Evolutionary conservation across 64 coral and sea anemone species (phyloP).

Genomic region (Stichodactyla mertensii): DNA sequence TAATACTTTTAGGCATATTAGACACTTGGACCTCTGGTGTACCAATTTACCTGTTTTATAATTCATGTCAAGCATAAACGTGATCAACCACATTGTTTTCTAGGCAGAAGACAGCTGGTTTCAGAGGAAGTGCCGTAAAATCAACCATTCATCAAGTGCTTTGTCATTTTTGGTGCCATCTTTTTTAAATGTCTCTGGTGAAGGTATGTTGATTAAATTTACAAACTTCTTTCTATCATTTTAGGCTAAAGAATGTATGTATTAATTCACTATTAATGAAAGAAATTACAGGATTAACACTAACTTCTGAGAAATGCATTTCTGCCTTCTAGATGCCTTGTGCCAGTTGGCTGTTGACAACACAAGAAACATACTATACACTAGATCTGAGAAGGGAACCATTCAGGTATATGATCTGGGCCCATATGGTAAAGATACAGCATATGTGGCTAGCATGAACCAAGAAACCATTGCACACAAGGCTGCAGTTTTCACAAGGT

Average conservation of each 20-base stretch:
- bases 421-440: constrained; percentile 54
- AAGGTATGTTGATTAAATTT: constrained; percentile 52
- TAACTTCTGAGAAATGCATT: background rate
- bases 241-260: too few species aligned
- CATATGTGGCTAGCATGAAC: constrained; percentile 49
- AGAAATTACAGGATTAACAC: background rate
- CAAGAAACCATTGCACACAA: constrained; percentile 86
- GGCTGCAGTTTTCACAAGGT: constrained; percentile 70
- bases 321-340: constrained; percentile 55
- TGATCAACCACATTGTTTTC: background rate
- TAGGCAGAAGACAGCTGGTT: constrained; percentile 92
- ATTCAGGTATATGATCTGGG: constrained; percentile 98
- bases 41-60: too few species aligned
- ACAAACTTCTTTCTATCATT: background rate
- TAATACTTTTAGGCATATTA: too few species aligned
- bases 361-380: constrained; percentile 83
- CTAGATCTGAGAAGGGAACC: constrained; percentile 87
- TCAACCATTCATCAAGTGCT: constrained; percentile 90
- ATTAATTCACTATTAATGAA: background rate
- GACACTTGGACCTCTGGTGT: too few species aligned
- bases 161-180: constrained; percentile 85
- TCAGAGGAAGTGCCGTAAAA: constrained; percentile 87
- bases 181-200: constrained; percentile 82
- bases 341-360: constrained; percentile 90
- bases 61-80: too few species aligned